phyloP scores from a whole-genome alignment of 2,888 invertebrate species.

The Melieria picta region DNA sequence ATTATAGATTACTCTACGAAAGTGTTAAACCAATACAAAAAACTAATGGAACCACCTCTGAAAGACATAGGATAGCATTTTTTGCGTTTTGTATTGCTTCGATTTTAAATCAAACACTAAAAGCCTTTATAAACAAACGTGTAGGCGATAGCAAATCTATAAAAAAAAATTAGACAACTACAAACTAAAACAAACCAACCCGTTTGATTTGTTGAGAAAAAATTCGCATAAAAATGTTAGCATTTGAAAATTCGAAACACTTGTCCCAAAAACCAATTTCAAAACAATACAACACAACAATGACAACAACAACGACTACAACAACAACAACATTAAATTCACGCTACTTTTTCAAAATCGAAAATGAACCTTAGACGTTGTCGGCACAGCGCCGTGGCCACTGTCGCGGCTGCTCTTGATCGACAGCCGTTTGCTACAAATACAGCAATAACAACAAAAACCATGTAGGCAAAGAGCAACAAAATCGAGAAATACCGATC shows the following conservation, averaged over 20 bases:
- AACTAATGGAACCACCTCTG: too few species aligned
- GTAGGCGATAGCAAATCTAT: constrained; percentile 1
- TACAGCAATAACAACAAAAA: constrained; percentile 1
- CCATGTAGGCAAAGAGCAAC: neutral
- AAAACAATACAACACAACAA: constrained; percentile 8
- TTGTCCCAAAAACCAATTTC: constrained; percentile 27
- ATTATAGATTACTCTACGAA: too few species aligned
- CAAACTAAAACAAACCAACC: neutral
- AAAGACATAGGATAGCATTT: too few species aligned
- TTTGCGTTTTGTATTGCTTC: too few species aligned
- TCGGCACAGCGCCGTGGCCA: neutral
- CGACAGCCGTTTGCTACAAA: constrained; percentile 26
- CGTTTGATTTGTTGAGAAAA: constrained; percentile 1
- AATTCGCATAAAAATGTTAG: constrained; percentile 21
- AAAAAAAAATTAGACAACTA: neutral
- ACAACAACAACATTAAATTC: constrained; percentile 27
- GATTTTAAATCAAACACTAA: constrained; percentile 7
- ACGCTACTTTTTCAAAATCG: neutral
- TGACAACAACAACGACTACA: constrained; percentile 14
- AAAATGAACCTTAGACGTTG: too few species aligned
- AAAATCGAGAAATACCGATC: constrained; percentile 23
- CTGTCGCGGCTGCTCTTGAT: constrained; percentile 11
- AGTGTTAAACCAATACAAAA: too few species aligned
- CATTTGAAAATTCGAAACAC: constrained; percentile 23
- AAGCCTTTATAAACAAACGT: neutral